These are phyloP conservation scores for Zaprionus vittiger DNA, from an alignment of 1,140 invertebrate species.

Conservation along the genomic window DNA sequence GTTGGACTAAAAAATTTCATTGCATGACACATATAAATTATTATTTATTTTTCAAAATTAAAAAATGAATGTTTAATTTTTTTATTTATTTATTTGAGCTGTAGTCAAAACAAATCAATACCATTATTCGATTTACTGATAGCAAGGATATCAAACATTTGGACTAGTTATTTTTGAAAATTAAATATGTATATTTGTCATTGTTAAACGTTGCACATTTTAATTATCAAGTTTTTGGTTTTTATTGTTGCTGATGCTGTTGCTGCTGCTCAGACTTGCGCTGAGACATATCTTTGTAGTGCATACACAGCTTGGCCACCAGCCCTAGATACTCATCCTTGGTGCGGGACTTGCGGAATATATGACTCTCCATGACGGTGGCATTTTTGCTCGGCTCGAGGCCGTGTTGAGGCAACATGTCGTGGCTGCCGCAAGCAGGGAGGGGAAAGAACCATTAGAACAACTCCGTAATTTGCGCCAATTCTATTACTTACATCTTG, in stretches of 20 bases:
- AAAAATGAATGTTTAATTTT: too few relatives aligned
- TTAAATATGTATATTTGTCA: too few relatives aligned
- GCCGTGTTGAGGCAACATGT: constrained; percentile 92
- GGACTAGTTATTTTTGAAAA: too few relatives aligned
- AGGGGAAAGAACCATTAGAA: background rate
- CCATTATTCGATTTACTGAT: too few relatives aligned
- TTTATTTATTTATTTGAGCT: too few relatives aligned
- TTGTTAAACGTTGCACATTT: too few relatives aligned
- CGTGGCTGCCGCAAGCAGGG: constrained; percentile 88
- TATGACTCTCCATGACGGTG: constrained; percentile 96
- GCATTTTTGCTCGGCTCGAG: constrained; percentile 92
- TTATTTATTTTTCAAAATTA: too few relatives aligned
- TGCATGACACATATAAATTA: too few relatives aligned
- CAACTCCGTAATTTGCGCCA: background rate
- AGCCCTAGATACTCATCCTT: constrained; percentile 95
- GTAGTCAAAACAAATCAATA: too few relatives aligned
- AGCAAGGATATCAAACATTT: too few relatives aligned
- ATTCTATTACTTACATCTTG: constrained; percentile 89
- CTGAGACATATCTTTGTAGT: constrained; percentile 86
- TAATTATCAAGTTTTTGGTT: too few relatives aligned
- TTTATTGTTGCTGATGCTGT: constrained; percentile 42
- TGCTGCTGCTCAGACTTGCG: constrained; percentile 63
- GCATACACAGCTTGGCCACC: constrained; percentile 94
- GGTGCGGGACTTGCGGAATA: constrained; percentile 94
- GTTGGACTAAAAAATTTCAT: background rate